These are phyloP conservation scores for Tiliqua scincoides DNA, from an alignment of 2,113 vertebrate genomes.

Conservation along the genomic window DNA sequence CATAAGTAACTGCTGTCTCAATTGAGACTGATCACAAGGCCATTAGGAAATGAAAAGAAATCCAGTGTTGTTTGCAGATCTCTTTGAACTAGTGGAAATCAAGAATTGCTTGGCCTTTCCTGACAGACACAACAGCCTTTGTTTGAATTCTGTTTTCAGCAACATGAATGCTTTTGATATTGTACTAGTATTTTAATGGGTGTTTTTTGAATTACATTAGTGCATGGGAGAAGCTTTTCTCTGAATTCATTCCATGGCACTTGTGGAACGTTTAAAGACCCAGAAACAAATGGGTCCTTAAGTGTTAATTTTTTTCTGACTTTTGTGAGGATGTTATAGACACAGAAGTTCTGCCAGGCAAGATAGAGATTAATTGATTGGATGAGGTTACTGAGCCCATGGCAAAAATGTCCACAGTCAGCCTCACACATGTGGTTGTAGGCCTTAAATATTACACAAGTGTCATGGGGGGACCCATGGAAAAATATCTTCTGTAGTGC, in stretches of 20 bases:
- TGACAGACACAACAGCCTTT: constrained; percentile 53
- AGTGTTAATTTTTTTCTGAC: neutral
- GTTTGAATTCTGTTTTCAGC: constrained; percentile 59
- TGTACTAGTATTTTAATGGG: constrained; percentile 40
- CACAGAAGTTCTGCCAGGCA: neutral
- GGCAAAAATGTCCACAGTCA: neutral
- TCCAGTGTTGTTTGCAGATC: constrained; percentile 57
- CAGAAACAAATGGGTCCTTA: neutral
- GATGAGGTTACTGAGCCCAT: neutral
- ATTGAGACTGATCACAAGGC: constrained; percentile 66
- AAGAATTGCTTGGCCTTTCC: constrained; percentile 53
- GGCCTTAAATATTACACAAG: neutral
- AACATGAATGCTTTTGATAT: constrained; percentile 49
- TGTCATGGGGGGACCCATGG: neutral
- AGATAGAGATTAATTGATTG: neutral
- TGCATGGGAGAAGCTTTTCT: neutral
- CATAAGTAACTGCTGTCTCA: constrained; percentile 65
- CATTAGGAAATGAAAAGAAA: constrained; percentile 69
- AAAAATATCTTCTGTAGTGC: neutral
- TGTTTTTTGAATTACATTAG: constrained; percentile 36
- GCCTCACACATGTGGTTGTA: neutral
- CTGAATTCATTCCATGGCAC: neutral
- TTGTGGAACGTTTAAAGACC: neutral
- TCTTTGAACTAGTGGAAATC: constrained; percentile 55
- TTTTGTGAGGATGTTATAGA: neutral